Evolutionary conservation across 2,113 vertebrate genomes (phyloP).

Genomic region (Oryzias curvinotus): DNA sequence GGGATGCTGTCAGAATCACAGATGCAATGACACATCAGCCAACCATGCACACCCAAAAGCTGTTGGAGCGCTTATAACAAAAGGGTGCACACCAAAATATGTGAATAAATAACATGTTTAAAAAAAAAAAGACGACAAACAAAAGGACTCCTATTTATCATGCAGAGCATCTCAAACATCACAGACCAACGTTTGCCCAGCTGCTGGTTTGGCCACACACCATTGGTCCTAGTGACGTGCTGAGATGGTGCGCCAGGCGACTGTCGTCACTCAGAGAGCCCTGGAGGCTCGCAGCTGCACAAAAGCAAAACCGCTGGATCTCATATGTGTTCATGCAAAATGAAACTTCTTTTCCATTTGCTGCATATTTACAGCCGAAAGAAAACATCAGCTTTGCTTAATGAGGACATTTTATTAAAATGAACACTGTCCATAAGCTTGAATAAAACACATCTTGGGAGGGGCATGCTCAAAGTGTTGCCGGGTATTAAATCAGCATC

Average conservation of each 20-base stretch:
- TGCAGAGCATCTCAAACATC: slow-evolving; percentile 7
- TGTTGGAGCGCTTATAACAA: neutral
- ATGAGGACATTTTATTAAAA: no score
- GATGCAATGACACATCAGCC: slow-evolving; percentile 14
- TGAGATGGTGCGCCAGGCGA: slow-evolving; percentile 44
- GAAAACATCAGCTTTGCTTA: no score
- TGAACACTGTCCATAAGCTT: no score
- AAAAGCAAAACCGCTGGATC: slow-evolving; percentile 26
- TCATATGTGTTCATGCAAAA: slow-evolving; percentile 13
- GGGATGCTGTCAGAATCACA: slow-evolving; percentile 46
- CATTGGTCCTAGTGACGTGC: slow-evolving; percentile 29
- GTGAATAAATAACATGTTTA: slow-evolving; percentile 1
- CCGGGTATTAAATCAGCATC: no score
- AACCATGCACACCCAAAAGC: slow-evolving; percentile 12
- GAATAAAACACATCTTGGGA: no score
- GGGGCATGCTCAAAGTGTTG: no score
- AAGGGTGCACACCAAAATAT: slow-evolving; percentile 3
- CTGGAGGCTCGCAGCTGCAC: slow-evolving; percentile 34
- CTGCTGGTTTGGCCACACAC: slow-evolving; percentile 25
- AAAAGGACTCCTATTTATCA: neutral
- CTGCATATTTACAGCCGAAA: neutral
- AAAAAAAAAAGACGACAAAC: neutral
- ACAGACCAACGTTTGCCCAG: slow-evolving; percentile 24
- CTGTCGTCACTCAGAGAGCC: slow-evolving; percentile 49
- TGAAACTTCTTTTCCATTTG: neutral